These are phyloP conservation scores for Progne subis DNA, from an alignment of 2,113 vertebrate genomes.

Conservation along the genomic window DNA sequence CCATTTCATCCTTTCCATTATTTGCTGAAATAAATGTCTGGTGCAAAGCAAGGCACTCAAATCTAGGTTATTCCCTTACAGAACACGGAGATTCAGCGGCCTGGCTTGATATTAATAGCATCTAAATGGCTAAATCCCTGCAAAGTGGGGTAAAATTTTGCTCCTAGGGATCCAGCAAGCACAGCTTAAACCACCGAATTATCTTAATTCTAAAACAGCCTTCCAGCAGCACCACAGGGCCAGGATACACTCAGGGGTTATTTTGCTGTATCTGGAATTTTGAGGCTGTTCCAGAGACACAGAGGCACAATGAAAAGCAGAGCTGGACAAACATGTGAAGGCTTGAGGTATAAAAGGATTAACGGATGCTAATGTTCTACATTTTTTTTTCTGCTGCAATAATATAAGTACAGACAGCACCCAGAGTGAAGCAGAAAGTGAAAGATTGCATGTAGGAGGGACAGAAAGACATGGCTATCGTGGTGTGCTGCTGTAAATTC, in stretches of 20 bases:
- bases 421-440: background rate
- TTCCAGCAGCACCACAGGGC: background rate
- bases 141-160: slow-evolving; percentile 52
- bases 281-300: slow-evolving; percentile 1
- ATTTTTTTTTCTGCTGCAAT: slow-evolving; percentile 1
- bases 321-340: slow-evolving; percentile 18
- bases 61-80: slow-evolving; percentile 44
- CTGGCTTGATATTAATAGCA: slow-evolving; percentile 33
- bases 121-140: slow-evolving; percentile 16
- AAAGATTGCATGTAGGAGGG: background rate
- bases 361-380: slow-evolving; percentile 29
- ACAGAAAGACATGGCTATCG: background rate
- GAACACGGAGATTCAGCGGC: slow-evolving; percentile 42
- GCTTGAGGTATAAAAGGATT: slow-evolving; percentile 44
- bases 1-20: background rate
- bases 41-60: background rate
- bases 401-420: background rate
- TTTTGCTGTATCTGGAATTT: slow-evolving; percentile 25
- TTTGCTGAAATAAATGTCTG: background rate
- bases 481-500: background rate
- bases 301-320: background rate
- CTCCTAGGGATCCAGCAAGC: slow-evolving; percentile 26
- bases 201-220: background rate
- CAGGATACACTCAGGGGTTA: background rate
- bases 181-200: slow-evolving; percentile 2